phyloP scores from a whole-genome alignment of 1,140 invertebrate genomes.

The Propsilocerus akamusi region DNA sequence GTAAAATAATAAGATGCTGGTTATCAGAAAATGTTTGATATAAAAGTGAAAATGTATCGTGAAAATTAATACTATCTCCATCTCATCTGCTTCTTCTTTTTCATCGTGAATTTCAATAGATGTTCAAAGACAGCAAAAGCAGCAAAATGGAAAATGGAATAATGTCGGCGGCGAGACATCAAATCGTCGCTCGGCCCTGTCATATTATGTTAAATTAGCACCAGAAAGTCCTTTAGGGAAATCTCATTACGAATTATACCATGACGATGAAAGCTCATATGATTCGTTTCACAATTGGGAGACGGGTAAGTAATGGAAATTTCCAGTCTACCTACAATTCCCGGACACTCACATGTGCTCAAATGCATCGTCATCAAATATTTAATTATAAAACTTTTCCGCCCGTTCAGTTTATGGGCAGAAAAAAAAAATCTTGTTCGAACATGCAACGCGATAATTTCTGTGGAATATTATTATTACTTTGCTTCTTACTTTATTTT shows the following conservation, averaged over 20 bases:
- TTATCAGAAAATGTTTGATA: background rate
- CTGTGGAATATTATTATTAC: no score
- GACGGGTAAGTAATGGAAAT: conserved; percentile 1
- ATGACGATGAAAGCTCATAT: background rate
- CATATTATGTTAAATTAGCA: background rate
- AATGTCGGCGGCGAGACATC: background rate
- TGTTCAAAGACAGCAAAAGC: background rate
- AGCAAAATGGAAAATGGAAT: conserved; percentile 2
- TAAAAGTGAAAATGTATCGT: conserved; percentile 2
- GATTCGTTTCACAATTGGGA: background rate
- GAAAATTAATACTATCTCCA: background rate
- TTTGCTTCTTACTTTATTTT: no score
- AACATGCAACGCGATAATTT: no score
- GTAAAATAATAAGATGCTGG: background rate
- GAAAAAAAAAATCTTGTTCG: no score
- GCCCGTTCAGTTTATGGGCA: no score
- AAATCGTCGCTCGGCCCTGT: background rate
- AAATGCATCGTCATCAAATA: no score
- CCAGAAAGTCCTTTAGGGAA: background rate
- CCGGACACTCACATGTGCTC: no score
- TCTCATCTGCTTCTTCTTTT: background rate
- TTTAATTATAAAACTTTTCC: no score
- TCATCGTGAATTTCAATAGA: conserved; percentile 1
- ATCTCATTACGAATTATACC: background rate
- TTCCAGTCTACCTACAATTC: no score